A percentile compares a stretch with the other conserved stretches of the same genome.
These are phyloP conservation scores for Trididemnum miniatum DNA, from an alignment of 23 tunicate genomes.

Conservation along the genomic window DNA sequence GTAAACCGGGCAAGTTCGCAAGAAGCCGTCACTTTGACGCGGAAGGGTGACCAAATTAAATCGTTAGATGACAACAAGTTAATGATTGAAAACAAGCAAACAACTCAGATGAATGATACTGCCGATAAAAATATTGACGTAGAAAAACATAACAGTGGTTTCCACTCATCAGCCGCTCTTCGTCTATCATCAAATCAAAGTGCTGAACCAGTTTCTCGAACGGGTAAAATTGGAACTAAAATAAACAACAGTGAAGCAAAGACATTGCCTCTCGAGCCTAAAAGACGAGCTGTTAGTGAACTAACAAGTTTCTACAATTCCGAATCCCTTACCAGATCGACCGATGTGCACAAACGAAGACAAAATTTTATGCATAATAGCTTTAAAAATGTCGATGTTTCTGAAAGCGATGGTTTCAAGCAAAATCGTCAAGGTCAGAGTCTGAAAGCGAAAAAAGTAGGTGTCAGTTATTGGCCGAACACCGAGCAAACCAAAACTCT, in stretches of 20 bases:
- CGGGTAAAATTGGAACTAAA: background rate
- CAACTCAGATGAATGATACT: background rate
- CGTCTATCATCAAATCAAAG: background rate
- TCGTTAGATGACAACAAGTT: conserved; percentile 4
- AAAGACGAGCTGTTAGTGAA: background rate
- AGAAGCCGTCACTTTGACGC: background rate
- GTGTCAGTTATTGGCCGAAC: conserved; percentile 86
- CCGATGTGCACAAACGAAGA: background rate
- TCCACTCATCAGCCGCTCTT: background rate
- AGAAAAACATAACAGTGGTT: conserved; percentile 6
- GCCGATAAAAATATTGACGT: background rate
- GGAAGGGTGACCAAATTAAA: background rate
- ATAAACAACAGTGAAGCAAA: too few species aligned
- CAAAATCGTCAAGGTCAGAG: background rate
- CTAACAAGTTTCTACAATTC: background rate
- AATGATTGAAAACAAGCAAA: conserved; percentile 4
- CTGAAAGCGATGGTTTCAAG: background rate
- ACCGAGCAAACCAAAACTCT: conserved; percentile 68
- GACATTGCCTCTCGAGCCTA: background rate
- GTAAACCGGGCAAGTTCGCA: background rate
- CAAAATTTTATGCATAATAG: background rate
- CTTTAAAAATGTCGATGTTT: background rate
- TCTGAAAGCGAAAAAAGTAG: conserved; percentile 65
- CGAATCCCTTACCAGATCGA: too few species aligned
- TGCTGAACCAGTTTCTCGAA: background rate